These are phyloP conservation scores for Siphamia tubifer DNA, from an alignment of 2,113 vertebrate genomes.

Conservation along the genomic window DNA sequence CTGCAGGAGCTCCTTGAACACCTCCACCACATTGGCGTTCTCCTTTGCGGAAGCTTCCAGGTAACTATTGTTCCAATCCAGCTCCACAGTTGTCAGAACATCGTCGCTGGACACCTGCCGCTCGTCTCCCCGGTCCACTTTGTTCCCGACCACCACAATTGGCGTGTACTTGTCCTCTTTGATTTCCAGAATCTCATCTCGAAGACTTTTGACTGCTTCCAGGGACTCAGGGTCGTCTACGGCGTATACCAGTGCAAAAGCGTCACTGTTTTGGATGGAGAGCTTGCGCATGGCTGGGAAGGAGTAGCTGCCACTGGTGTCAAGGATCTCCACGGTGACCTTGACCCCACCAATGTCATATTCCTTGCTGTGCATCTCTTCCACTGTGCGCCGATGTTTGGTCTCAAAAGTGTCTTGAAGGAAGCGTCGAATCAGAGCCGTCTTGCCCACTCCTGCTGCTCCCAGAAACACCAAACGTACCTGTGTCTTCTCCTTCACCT, in stretches of 20 bases:
- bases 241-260: conserved; percentile 89
- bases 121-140: conserved; percentile 77
- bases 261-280: conserved; percentile 90
- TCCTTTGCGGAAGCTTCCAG: conserved; percentile 91
- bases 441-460: conserved; percentile 89
- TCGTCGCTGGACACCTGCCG: conserved; percentile 81
- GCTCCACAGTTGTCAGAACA: conserved; percentile 83
- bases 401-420: conserved; percentile 88
- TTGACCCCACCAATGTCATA: conserved; percentile 85
- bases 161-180: conserved; percentile 88
- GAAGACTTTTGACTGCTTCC: conserved; percentile 84
- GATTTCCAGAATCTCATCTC: conserved; percentile 90
- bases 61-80: conserved; percentile 90
- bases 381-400: conserved; percentile 89
- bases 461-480: conserved; percentile 89
- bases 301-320: conserved; percentile 92
- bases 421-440: conserved; percentile 87
- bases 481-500: conserved; percentile 87
- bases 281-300: conserved; percentile 94
- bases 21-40: conserved; percentile 87
- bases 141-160: conserved; percentile 91
- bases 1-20: conserved; percentile 89
- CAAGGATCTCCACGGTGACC: conserved; percentile 88
- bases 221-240: conserved; percentile 88
- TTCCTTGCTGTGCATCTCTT: conserved; percentile 91